Base-by-base conservation (phyloP, 2,113 vertebrate genomes). In the Ramphastos sulfuratus region DNA sequence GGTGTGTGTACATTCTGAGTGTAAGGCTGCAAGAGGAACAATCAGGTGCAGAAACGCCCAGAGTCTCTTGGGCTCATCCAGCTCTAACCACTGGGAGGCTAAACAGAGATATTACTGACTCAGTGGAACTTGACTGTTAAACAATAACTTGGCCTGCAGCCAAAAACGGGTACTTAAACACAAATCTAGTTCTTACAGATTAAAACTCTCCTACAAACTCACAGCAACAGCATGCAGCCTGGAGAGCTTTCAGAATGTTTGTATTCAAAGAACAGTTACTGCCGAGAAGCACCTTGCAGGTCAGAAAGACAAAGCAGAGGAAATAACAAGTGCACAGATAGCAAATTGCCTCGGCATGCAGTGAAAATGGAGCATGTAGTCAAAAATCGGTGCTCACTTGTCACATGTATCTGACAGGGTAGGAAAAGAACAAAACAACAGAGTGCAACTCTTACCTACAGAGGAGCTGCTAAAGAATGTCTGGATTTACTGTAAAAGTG, bases 201-300 rank as follows among this genome's bases (percentile, higher is more conserved):
- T 76, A 42, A 55, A 92, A 86, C 61, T 56, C n/a, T 28, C 25
- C 55, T 21, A 21, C 56, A 91, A 55, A 69, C 15, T 23, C 20
- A 14, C 42, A 63, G 25, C 5, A 59, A 52, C 55, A 69, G 69
- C 28, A 59, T 61, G 55, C 82, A 89, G 89, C 72, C 46, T 4
- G 39, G 63, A 93, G 52, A 94, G 78, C 79, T 85, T 28, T 85
- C 89, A 94, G 90, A 54, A 60, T 60, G 86, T 89, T 81, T 71
- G 89, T 74, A 95, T 67, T 94, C 93, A 79, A 64, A 96, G 92
- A 86, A 67, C 81, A 94, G 78, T 66, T 84, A 37, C 94, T 82
- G 94, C 93, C 7, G 67, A 9, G 80, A 93, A 95, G 93, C 69
- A 88, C 82, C 94, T 90, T 42, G 7, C 76, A 67, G 96, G 96